Evolutionary conservation across 2,888 invertebrate species (phyloP), one percentile per base, ranked within the genome.

Genomic region (Oxyscelio sp.): DNA sequence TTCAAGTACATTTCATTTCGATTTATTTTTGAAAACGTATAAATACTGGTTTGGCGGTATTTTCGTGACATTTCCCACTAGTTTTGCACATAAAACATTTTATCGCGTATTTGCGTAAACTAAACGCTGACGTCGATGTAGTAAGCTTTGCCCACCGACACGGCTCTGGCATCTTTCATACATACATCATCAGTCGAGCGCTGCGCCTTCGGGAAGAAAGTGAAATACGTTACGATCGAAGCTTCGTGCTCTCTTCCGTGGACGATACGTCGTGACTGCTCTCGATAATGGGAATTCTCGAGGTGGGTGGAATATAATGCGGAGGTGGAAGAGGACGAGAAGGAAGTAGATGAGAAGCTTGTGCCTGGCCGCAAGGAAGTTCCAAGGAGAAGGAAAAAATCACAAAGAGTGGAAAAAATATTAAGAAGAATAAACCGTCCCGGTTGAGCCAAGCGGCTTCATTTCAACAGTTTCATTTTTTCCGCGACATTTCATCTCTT

Each of bases 231-330:
- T 90, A 89, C 89, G 90, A 90, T 91, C 88, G 81, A 73, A 81
- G 73, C 80, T 82, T 82, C 79, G 79, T 58, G 79, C 74, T 71
- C 88, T 87, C 89, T 89, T 89, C 90, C 87, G 83, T 77, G 87
- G 89, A 89, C 89, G 90, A 90, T 91, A 89, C 89, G 90, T 91
- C 89, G 90, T 90, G 89, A 90, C 90, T 90, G 90, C 88, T 90
- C 88, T 90, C 90, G 90, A 91, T 91, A 91, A 92, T 92, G 90
- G 90, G 90, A 91, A 92, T 91, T 88, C 90, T 88, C 75, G 79
- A 77, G 87, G 88, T 89, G 88, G 89, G 88, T 90, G 89, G 88
- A 90, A 91, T 90, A 90, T 90, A 90, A 90, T 88, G 87, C 84
- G 80, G 86, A 81, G 83, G 82, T 80, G 82, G 66, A 85, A 59